phyloP scores from a whole-genome alignment of 2,797 vertebrate genomes.

The Darevskia nairensis region DNA sequence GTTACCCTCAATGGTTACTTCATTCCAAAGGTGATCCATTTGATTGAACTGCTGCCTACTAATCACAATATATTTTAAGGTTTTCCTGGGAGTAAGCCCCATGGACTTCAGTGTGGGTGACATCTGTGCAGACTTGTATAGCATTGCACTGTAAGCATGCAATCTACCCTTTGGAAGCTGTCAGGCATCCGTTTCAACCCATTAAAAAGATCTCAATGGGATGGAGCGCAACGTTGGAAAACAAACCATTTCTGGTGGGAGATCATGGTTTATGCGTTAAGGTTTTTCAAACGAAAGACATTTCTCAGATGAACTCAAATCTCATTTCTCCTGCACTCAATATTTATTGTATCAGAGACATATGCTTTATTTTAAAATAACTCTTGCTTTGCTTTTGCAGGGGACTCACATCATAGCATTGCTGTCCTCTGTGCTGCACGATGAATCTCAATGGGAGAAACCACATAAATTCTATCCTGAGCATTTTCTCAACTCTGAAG shows the following conservation, averaged over 20 bases:
- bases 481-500: slow-evolving; percentile 72
- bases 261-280: neutral
- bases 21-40: slow-evolving; percentile 59
- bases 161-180: too few relatives aligned
- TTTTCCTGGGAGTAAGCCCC: too few relatives aligned
- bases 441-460: slow-evolving; percentile 72
- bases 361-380: slow-evolving; percentile 20
- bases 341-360: neutral
- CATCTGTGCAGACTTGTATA: too few relatives aligned
- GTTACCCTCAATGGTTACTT: slow-evolving; percentile 63
- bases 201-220: neutral
- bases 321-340: neutral
- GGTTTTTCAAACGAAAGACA: neutral
- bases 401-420: slow-evolving; percentile 47
- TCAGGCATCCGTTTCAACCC: too few relatives aligned
- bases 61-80: too few relatives aligned
- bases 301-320: neutral
- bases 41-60: neutral
- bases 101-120: too few relatives aligned
- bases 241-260: too few relatives aligned
- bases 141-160: neutral
- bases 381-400: slow-evolving; percentile 10
- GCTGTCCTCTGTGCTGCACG: slow-evolving; percentile 59
- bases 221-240: too few relatives aligned
- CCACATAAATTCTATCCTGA: slow-evolving; percentile 75